phyloP scores from a whole-genome alignment of 2,888 invertebrate species.

The Xestia c-nigrum region DNA sequence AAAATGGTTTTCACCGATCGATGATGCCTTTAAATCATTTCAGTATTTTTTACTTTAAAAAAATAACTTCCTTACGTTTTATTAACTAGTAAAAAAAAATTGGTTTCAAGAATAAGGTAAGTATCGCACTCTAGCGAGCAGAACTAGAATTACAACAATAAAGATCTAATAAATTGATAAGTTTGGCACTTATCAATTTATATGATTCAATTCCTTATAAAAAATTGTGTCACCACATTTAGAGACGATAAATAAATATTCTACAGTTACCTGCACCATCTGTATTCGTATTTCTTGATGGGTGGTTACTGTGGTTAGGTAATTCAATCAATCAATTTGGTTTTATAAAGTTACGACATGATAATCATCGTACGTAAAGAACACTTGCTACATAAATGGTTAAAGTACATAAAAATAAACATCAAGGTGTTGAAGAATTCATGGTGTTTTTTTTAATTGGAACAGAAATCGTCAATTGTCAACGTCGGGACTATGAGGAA shows the following conservation, averaged over 20 bases:
- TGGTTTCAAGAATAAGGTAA: neutral
- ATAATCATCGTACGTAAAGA: conserved; percentile 43
- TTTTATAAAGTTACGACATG: conserved; percentile 57
- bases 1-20: neutral
- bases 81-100: neutral
- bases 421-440: neutral
- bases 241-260: conserved; percentile 21
- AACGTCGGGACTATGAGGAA: no score
- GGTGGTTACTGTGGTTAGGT: conserved; percentile 52
- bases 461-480: no score
- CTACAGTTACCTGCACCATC: conserved; percentile 19
- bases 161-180: conserved; percentile 23
- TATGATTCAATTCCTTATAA: neutral
- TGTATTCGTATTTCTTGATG: conserved; percentile 25
- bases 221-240: conserved; percentile 12
- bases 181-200: conserved; percentile 19
- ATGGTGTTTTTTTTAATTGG: neutral
- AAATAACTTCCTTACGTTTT: neutral
- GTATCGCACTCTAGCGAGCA: neutral
- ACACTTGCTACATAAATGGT: conserved; percentile 10
- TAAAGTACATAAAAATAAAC: conserved; percentile 8
- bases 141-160: conserved; percentile 13
- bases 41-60: neutral
- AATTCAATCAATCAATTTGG: conserved; percentile 66
- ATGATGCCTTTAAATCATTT: neutral